A percentile compares a stretch with the other conserved stretches of the same genome.
Evolutionary conservation across 2,888 invertebrate species (phyloP).

Genomic region (Thera obeliscata): DNA sequence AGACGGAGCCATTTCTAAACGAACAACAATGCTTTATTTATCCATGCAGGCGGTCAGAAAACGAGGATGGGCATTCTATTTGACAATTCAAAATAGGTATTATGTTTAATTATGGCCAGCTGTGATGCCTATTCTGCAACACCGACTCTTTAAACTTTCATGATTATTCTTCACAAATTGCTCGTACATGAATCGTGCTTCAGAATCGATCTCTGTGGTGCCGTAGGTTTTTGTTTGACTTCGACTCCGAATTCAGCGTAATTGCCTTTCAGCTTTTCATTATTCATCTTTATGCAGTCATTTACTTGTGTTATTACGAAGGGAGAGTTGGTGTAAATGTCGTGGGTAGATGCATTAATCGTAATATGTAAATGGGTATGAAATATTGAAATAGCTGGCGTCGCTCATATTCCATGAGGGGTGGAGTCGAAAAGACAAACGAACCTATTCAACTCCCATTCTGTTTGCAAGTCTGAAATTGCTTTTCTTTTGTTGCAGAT

Average conservation of each 20-base stretch:
- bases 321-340: constrained; percentile 77
- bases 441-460: constrained; percentile 18
- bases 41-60: constrained; percentile 52
- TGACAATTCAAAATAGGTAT: constrained; percentile 69
- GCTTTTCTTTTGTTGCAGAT: constrained; percentile 87
- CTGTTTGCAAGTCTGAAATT: constrained; percentile 4
- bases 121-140: constrained; percentile 60
- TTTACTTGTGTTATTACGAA: constrained; percentile 82
- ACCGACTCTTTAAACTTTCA: constrained; percentile 80
- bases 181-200: constrained; percentile 80
- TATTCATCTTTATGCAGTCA: constrained; percentile 84
- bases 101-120: constrained; percentile 70
- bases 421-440: constrained; percentile 23
- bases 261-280: constrained; percentile 84
- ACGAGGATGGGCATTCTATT: constrained; percentile 56
- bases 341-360: constrained; percentile 83
- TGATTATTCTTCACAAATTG: constrained; percentile 81
- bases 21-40: constrained; percentile 57
- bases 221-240: constrained; percentile 81
- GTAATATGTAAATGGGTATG: constrained; percentile 82
- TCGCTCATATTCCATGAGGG: constrained; percentile 60
- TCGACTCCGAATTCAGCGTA: constrained; percentile 82
- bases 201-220: constrained; percentile 77
- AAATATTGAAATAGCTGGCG: constrained; percentile 78
- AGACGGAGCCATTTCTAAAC: constrained; percentile 56